These are phyloP conservation scores for Tanytarsus gracilentus DNA, from an alignment of 2,888 invertebrate species.

Conservation along the genomic window DNA sequence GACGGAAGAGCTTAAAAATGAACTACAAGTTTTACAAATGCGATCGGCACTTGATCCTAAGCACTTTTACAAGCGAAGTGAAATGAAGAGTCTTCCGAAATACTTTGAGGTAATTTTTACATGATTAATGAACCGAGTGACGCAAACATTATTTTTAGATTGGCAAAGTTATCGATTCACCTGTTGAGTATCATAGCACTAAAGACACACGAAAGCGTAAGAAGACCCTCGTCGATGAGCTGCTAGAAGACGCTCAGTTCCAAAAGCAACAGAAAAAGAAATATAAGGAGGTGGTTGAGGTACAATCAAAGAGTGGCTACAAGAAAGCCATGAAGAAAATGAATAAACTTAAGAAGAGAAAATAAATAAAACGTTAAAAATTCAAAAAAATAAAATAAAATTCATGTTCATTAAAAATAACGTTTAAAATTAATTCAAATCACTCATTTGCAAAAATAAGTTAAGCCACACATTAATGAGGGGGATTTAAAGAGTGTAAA, in stretches of 20 bases:
- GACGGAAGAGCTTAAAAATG: conserved; percentile 78
- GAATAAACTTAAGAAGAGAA: conserved; percentile 55
- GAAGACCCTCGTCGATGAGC: conserved; percentile 83
- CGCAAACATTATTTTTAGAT: conserved; percentile 45
- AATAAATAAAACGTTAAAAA: conserved; percentile 29
- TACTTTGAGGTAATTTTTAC: conserved; percentile 69
- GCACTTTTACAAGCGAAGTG: conserved; percentile 90
- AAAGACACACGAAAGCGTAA: conserved; percentile 72
- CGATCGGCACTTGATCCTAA: conserved; percentile 85
- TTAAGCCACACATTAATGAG: too few relatives aligned
- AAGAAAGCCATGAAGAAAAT: conserved; percentile 68
- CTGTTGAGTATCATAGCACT: conserved; percentile 72
- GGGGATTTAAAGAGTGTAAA: too few relatives aligned
- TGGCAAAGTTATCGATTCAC: conserved; percentile 72
- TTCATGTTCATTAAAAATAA: background rate
- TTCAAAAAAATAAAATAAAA: background rate
- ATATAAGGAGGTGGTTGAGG: conserved; percentile 66
- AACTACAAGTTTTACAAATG: conserved; percentile 86
- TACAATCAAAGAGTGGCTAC: conserved; percentile 58
- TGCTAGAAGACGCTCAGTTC: conserved; percentile 81
- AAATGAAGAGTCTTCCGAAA: conserved; percentile 77
- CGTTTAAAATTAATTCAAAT: background rate
- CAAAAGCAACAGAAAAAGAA: conserved; percentile 71
- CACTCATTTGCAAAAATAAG: too few relatives aligned
- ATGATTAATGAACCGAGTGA: conserved; percentile 9